Conservation (phyloP, 2,888 invertebrate genomes). For the Lithodes maja region DNA sequence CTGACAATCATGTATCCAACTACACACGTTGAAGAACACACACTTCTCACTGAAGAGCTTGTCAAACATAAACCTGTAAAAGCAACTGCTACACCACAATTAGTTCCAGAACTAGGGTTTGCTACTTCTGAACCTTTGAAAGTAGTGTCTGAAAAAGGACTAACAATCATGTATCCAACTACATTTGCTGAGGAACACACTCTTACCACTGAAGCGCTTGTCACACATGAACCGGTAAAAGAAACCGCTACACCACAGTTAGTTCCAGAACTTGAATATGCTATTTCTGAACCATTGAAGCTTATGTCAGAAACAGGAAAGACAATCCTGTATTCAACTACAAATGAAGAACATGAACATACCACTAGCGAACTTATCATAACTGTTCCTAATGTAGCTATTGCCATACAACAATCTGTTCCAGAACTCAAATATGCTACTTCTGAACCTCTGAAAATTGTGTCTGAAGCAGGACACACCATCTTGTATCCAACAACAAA, state of each 20-base stretch:
- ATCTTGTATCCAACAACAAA: slow-evolving; percentile 6
- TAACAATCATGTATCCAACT: background rate
- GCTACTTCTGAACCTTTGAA: background rate
- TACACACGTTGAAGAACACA: background rate
- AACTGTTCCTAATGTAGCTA: background rate
- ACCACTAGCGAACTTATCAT: background rate
- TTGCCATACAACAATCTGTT: background rate
- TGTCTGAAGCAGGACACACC: slow-evolving; percentile 8
- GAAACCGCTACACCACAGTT: background rate
- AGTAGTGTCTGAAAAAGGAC: background rate
- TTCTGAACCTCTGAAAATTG: background rate
- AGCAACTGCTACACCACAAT: background rate
- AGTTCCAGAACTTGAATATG: slow-evolving; percentile 25
- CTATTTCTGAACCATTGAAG: slow-evolving; percentile 18
- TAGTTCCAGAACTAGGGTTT: background rate
- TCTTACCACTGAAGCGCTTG: background rate
- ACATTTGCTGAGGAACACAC: background rate
- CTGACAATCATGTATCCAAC: background rate
- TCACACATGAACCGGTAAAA: background rate
- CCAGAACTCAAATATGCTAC: background rate
- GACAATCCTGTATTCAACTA: background rate
- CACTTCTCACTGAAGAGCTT: too few species aligned
- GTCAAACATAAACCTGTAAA: too few species aligned
- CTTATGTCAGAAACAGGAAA: slow-evolving; percentile 28
- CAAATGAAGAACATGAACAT: slow-evolving; percentile 14